phyloP scores from a whole-genome alignment of 2,113 vertebrate species.

The Panthera tigris region DNA sequence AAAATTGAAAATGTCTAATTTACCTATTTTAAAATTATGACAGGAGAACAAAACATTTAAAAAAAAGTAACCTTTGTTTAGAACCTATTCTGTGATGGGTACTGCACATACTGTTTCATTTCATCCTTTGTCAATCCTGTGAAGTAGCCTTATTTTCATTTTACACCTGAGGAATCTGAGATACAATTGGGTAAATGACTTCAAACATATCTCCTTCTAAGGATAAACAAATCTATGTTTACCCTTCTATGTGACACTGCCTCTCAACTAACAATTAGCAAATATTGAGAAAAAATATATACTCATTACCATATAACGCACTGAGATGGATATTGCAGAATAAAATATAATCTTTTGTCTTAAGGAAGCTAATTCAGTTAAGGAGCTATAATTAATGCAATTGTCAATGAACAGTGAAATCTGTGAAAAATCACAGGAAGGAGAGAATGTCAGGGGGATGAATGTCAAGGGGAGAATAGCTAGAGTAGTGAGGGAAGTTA shows the following conservation, averaged over 20 bases:
- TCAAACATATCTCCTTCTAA: not conserved
- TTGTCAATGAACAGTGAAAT: not conserved
- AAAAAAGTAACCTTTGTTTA: conserved; percentile 4
- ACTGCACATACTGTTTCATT: not conserved
- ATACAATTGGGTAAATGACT: conserved; percentile 10
- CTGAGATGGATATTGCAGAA: conserved; percentile 14
- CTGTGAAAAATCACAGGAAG: conserved; percentile 14
- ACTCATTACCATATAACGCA: conserved; percentile 25
- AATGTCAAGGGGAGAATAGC: not conserved
- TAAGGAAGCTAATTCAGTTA: conserved; percentile 11
- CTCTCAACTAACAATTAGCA: conserved; percentile 19
- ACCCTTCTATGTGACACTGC: not conserved
- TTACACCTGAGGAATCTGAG: conserved; percentile 2
- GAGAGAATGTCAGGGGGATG: not conserved
- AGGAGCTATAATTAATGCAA: not conserved
- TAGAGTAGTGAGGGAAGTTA: not conserved
- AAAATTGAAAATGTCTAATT: conserved; percentile 12
- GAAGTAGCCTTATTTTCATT: conserved; percentile 14
- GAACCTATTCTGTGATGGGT: not conserved
- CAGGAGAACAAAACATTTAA: not conserved
- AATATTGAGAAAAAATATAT: conserved; percentile 26
- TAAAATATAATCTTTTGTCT: conserved; percentile 39
- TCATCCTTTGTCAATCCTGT: conserved; percentile 1
- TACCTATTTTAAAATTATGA: conserved; percentile 13
- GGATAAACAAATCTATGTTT: not conserved